A percentile compares a stretch with the other conserved stretches of the same genome.
phyloP scores from a whole-genome alignment of 2,113 vertebrate genomes.

The Bujurquina vittata region DNA sequence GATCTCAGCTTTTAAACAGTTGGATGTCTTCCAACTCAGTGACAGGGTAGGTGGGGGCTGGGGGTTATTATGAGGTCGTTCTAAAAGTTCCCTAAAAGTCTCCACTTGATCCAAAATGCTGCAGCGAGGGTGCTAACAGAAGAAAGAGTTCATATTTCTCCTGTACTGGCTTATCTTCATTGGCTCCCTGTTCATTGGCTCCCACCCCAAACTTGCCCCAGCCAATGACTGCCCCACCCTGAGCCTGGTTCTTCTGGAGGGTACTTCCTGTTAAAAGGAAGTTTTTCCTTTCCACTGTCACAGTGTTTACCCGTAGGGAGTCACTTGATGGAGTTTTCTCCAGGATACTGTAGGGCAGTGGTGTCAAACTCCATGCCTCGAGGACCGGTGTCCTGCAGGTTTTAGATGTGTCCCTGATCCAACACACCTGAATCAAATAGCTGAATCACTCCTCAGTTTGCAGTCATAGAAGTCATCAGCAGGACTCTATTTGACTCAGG shows the following conservation, averaged over 20 bases:
- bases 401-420: no score
- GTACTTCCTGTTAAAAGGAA: neutral
- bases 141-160: neutral
- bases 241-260: neutral
- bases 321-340: neutral
- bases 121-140: no score
- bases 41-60: neutral
- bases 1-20: conserved; percentile 28
- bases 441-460: no score
- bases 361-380: no score
- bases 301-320: neutral
- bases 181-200: neutral
- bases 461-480: no score
- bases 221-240: neutral
- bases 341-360: neutral
- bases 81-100: no score
- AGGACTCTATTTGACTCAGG: no score
- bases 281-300: neutral
- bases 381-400: no score
- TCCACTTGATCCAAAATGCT: no score
- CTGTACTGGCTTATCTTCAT: neutral
- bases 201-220: neutral
- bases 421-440: no score
- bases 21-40: neutral
- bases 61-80: no score